phyloP scores from a whole-genome alignment of 2,113 vertebrate species.

The Xenus cinereus region DNA sequence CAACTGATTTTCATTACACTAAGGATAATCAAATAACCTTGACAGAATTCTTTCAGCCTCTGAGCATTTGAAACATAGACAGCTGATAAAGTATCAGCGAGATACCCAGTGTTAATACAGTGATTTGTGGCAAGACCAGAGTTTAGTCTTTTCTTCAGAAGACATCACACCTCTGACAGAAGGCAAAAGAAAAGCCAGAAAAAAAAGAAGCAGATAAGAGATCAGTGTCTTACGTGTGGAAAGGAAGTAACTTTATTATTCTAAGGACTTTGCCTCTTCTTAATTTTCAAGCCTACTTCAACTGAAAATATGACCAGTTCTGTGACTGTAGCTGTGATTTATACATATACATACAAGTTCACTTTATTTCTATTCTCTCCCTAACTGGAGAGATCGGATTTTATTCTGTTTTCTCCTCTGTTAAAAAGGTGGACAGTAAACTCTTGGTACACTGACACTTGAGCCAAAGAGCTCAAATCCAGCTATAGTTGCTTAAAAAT shows the following conservation, averaged over 20 bases:
- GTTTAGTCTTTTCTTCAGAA: neutral
- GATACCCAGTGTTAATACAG: neutral
- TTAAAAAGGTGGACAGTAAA: neutral
- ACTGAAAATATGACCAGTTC: neutral
- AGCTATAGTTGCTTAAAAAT: neutral
- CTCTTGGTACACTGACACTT: neutral
- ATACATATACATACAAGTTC: neutral
- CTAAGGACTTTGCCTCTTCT: neutral
- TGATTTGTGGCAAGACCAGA: neutral
- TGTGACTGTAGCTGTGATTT: neutral
- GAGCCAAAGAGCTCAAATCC: neutral
- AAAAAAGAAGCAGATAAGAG: neutral
- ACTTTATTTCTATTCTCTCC: neutral
- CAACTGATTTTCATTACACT: neutral
- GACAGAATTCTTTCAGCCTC: neutral
- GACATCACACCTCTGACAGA: neutral
- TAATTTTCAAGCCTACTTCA: neutral
- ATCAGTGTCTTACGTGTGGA: neutral
- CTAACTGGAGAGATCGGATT: fast-evolving
- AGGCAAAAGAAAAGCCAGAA: neutral
- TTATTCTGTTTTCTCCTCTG: neutral
- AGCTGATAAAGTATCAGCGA: neutral
- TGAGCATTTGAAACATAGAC: neutral
- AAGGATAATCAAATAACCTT: neutral
- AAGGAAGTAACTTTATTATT: neutral